Conservation (phyloP, 2,797 vertebrate species). For the Tapera naevia region DNA sequence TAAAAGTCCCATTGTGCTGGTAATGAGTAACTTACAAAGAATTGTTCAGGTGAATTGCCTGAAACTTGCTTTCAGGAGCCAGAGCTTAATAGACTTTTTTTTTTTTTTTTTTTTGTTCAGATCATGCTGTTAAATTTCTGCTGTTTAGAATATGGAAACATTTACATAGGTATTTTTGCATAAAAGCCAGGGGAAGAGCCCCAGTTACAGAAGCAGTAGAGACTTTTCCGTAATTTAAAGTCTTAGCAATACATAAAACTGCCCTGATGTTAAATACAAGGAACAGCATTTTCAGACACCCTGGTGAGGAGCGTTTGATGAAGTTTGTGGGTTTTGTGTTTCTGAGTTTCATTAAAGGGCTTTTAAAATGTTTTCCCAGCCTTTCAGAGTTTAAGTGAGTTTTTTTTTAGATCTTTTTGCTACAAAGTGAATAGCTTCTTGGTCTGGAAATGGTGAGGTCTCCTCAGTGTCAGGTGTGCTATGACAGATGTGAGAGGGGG, state of each 20-base stretch:
- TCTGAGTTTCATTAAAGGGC: background rate
- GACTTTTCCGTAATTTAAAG: background rate
- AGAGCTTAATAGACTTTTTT: background rate
- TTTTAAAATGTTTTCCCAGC: background rate
- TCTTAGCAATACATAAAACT: background rate
- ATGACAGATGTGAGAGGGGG: background rate
- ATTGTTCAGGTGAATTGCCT: background rate
- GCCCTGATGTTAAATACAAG: background rate
- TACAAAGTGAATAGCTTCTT: background rate
- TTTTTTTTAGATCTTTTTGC: background rate
- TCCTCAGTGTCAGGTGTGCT: background rate
- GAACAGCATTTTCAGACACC: background rate
- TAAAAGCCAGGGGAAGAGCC: background rate
- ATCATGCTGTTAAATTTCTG: background rate
- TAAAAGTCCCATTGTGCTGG: background rate
- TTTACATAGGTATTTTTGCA: background rate
- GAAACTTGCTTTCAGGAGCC: background rate
- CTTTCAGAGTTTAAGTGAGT: background rate
- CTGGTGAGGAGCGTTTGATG: background rate
- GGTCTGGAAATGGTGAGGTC: background rate
- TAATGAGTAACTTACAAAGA: constrained; percentile 11
- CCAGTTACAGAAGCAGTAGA: background rate
- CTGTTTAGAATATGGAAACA: background rate
- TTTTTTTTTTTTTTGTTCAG: background rate
- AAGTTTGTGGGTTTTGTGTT: background rate